A percentile compares a stretch with the other conserved stretches of the same genome.
Conservation (phyloP, 1,140 invertebrate species). For the Heliconius nattereri region DNA sequence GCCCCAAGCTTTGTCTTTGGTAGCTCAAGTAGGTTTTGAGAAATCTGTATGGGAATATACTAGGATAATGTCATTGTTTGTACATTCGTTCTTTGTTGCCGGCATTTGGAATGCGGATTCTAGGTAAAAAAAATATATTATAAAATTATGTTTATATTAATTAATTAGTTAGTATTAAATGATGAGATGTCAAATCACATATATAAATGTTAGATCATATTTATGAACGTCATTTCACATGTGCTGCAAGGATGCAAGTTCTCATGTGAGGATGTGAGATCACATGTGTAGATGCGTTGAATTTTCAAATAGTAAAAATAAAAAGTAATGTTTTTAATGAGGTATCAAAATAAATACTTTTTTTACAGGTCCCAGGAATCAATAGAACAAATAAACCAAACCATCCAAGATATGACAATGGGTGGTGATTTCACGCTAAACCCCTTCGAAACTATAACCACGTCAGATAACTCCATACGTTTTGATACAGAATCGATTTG, state of each 20-base stretch:
- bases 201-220: too few species aligned
- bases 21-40: constrained; percentile 72
- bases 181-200: too few species aligned
- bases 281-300: background rate
- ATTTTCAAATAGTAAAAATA: too few species aligned
- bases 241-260: background rate
- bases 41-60: constrained; percentile 80
- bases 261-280: background rate
- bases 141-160: too few species aligned
- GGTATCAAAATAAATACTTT: background rate
- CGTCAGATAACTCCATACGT: constrained; percentile 66
- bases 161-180: too few species aligned
- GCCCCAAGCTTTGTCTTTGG: constrained; percentile 66
- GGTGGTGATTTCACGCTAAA: constrained; percentile 75
- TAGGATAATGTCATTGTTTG: constrained; percentile 69
- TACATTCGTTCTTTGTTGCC: constrained; percentile 74
- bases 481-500: constrained; percentile 70
- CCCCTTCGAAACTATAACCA: constrained; percentile 69
- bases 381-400: constrained; percentile 77
- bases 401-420: constrained; percentile 79
- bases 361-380: constrained; percentile 61
- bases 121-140: constrained; percentile 58
- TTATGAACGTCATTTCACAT: too few species aligned
- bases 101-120: constrained; percentile 69
- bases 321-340: too few species aligned